Percentiles rank a stretch among this genome's conserved stretches.
Evolutionary conservation across 2,888 invertebrate species (phyloP).

Genomic region (Osmoderma eremita): DNA sequence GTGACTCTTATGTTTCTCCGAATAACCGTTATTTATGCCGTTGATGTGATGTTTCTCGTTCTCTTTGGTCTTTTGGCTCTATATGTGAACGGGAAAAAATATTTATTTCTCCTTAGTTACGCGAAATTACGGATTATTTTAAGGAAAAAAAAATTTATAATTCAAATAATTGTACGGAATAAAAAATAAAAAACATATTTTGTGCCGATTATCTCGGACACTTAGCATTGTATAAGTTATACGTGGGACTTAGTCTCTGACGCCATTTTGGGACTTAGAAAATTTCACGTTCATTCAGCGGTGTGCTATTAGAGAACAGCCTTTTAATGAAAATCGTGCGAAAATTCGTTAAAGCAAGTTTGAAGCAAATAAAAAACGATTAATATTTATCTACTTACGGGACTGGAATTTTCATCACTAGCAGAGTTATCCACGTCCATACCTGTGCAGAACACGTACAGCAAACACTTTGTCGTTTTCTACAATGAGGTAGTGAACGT

Average conservation of each 20-base stretch:
- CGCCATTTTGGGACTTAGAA: slow-evolving; percentile 91
- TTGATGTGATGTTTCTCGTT: slow-evolving; percentile 70
- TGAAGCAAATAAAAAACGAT: slow-evolving; percentile 47
- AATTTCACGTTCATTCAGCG: slow-evolving; percentile 64
- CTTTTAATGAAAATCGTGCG: slow-evolving; percentile 44
- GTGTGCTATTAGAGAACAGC: slow-evolving; percentile 67
- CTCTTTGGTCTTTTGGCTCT: slow-evolving; percentile 52
- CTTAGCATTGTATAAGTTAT: slow-evolving; percentile 19
- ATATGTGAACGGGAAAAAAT: slow-evolving; percentile 40
- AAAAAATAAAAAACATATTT: slow-evolving; percentile 25
- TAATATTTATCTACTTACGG: slow-evolving; percentile 67
- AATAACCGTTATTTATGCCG: slow-evolving; percentile 83
- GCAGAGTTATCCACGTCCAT: slow-evolving; percentile 75
- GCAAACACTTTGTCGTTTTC: slow-evolving; percentile 50
- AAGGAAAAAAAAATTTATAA: background rate
- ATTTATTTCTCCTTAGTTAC: slow-evolving; percentile 36
- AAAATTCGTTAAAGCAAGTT: slow-evolving; percentile 48
- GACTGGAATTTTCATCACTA: slow-evolving; percentile 68
- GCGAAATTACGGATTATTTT: background rate
- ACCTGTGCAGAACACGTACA: slow-evolving; percentile 58
- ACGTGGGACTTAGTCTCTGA: slow-evolving; percentile 78
- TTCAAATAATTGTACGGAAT: background rate
- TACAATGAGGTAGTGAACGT: slow-evolving; percentile 39
- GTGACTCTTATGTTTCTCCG: slow-evolving; percentile 67
- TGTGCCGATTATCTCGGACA: background rate